A percentile compares a stretch with the other conserved stretches of the same genome.
phyloP scores from a whole-genome alignment of 2,797 vertebrate species.

The Bradypodion ventrale region DNA sequence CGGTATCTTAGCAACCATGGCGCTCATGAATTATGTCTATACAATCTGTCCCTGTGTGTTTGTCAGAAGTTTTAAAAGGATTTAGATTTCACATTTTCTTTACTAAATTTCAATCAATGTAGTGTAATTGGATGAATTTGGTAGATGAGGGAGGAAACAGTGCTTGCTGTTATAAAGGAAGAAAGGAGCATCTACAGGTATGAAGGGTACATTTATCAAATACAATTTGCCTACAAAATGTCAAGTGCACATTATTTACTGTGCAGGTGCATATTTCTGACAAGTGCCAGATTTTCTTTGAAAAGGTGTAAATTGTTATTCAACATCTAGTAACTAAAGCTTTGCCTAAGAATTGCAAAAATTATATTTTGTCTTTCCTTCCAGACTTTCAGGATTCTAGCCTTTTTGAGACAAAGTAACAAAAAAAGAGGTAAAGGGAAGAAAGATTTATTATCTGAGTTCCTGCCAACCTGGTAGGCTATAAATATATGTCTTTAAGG shows the following conservation, averaged over 20 bases:
- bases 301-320: constrained; percentile 35
- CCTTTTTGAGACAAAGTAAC: neutral
- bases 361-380: neutral
- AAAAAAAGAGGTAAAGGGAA: neutral
- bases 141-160: constrained; percentile 13
- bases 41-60: neutral
- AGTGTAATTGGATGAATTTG: constrained; percentile 21
- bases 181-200: constrained; percentile 24
- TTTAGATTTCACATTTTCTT: neutral
- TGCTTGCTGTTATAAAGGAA: neutral
- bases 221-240: constrained; percentile 48
- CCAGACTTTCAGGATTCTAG: neutral
- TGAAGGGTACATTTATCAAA: constrained; percentile 51
- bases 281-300: constrained; percentile 42
- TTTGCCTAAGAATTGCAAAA: neutral
- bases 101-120: neutral
- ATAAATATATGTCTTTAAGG: neutral
- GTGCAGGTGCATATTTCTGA: constrained; percentile 10
- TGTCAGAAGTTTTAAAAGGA: neutral
- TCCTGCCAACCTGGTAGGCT: neutral
- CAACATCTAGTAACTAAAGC: constrained; percentile 13
- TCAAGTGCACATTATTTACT: constrained; percentile 2
- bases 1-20: neutral
- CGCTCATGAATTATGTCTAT: neutral
- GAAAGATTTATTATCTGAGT: too few relatives aligned